Evolutionary conservation across 1,140 invertebrate species (phyloP), one percentile per base, ranked within the genome.

Genomic region (Drosophila dunni): DNA sequence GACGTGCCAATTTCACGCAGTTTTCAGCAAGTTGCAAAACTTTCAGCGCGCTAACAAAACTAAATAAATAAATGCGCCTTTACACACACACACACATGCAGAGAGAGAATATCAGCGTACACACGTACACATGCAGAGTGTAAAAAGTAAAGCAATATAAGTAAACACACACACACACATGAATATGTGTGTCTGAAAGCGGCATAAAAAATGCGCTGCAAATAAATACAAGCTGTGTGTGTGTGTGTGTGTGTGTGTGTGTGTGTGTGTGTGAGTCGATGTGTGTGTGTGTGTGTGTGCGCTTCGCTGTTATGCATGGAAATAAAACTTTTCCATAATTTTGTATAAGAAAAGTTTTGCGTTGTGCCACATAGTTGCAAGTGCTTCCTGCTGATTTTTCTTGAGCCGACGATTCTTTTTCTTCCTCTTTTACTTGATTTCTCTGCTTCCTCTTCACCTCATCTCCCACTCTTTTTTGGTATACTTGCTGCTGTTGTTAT

Each of bases 241-340:
- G 29, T 34, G 17, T 17, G 40, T 45, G 15, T 61, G 42, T 17
- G 34, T 11, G 20, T n/a, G 17, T 36, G 24, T 38, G 29, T 60
- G 33, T 51, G 42, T 63, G 6, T 48, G 48, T 38, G 34, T 54
- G 29, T 36, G 60, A 20, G 17, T 20, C 17, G 17, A 20, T 29
- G 24, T 50, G 44, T 38, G 33, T 56, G 44, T 62, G 58, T 75
- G 62, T 48, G 38, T 36, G 67, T 62, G 67, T 57, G 57, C 46
- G 62, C 51, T 34, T 53, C 48, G 48, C 57, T 85, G 82, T 81
- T 86, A 86, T 85, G 82, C 82, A 86, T 88, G 82, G 72, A 86
- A 88, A 88, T 88, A 88, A 86, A 86, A 86, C 67, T 86, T 86
- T 86, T 88, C 76, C 83, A 86, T 86, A 86, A 86, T 86, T 86